These are phyloP conservation scores for Melitaea cinxia DNA, from an alignment of 1,140 invertebrate genomes.

Conservation along the genomic window DNA sequence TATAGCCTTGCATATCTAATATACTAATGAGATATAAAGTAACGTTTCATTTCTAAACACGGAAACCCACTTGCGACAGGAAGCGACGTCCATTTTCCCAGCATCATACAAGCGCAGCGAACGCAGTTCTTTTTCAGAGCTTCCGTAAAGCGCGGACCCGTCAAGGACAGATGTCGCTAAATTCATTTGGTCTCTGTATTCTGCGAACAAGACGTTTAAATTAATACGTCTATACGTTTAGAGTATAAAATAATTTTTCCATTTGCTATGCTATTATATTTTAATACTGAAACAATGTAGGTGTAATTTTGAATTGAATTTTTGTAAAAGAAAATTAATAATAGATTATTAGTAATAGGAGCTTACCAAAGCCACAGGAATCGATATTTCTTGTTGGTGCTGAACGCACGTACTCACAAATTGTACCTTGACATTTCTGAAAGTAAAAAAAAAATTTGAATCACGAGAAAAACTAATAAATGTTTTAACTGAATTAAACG, in stretches of 20 bases:
- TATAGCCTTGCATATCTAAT: too few relatives aligned
- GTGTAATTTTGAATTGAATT: too few relatives aligned
- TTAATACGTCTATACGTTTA: too few relatives aligned
- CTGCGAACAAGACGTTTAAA: slow-evolving; percentile 58
- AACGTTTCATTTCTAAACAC: not conserved
- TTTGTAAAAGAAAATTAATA: not conserved
- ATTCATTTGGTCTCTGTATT: slow-evolving; percentile 92
- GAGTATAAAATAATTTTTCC: too few relatives aligned
- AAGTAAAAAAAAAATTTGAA: slow-evolving; percentile 36
- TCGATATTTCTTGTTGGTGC: slow-evolving; percentile 85
- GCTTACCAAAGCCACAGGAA: slow-evolving; percentile 85
- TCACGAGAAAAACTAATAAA: too few relatives aligned
- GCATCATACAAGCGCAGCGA: slow-evolving; percentile 88
- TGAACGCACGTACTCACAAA: slow-evolving; percentile 89
- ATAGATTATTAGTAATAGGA: too few relatives aligned
- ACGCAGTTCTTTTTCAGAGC: slow-evolving; percentile 85
- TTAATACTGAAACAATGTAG: not conserved
- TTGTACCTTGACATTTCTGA: slow-evolving; percentile 77
- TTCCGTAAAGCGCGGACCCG: slow-evolving; percentile 93
- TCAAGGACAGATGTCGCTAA: slow-evolving; percentile 93
- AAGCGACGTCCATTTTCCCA: slow-evolving; percentile 85
- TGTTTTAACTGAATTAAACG: too few relatives aligned
- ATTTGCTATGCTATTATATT: too few relatives aligned
- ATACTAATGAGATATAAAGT: not conserved
- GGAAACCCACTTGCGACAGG: slow-evolving; percentile 82